Base-by-base conservation (phyloP, 2,888 invertebrate genomes). In the Holacanthella duospinosa region DNA sequence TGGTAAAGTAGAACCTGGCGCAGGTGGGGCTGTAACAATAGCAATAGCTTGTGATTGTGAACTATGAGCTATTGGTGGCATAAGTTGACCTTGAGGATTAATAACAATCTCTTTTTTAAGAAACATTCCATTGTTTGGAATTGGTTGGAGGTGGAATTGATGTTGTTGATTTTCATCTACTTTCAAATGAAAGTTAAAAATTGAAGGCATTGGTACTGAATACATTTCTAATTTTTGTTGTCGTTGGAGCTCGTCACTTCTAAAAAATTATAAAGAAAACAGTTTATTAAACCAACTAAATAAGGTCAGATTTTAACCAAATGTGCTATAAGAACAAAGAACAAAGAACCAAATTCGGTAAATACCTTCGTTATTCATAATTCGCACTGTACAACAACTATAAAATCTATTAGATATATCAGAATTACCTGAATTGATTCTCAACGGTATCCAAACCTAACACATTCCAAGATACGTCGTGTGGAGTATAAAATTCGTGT, bases 401-500 rank as follows among this genome's bases (percentile, higher is more conserved):
- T n/a, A n/a, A n/a, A n/a, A n/a, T n/a, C n/a, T n/a, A n/a, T n/a
- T n/a, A n/a, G n/a, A n/a, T n/a, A n/a, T n/a, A n/a, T n/a, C n/a
- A n/a, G n/a, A 36, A 36, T 48, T 48, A 48, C 48, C 48, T 48
- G n/a, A 48, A 48, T 16, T 48, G 12, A 48, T 48, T 48, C n/a
- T 21, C 48, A 48, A 48, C 48, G 48, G 21, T 21, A 21, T 48
- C 21, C 19, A 48, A 21, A 4, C 48, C 48, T n/a, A 48, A 48
- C 21, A 21, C 21, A 21, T n/a, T 48, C 48, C 48, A n/a, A 48
- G 12, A 16, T 9, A 48, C 6, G 4, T 21, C 48, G 16, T 36
- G 36, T 12, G 48, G 21, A 48, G 19, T 4, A 21, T n/a, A 48
- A 21, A 48, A 48, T 9, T 48, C 48, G 4, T 9, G 48, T 4